These are phyloP conservation scores for Busseola fusca DNA, from an alignment of 2,888 invertebrate species.

Conservation along the genomic window DNA sequence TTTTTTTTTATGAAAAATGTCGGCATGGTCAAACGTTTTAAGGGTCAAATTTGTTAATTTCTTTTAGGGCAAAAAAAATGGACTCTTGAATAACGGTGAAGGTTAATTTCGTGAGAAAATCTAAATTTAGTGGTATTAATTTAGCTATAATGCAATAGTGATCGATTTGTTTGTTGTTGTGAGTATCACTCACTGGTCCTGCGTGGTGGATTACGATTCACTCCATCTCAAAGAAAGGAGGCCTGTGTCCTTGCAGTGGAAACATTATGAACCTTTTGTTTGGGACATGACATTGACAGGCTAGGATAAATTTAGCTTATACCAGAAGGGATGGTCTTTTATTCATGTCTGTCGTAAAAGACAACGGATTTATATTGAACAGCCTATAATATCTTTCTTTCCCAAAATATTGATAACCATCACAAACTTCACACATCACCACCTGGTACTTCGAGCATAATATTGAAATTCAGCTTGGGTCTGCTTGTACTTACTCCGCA, in stretches of 20 bases:
- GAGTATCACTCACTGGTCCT: background rate
- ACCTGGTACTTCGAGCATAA: background rate
- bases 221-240: no score
- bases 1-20: background rate
- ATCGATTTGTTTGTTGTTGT: background rate
- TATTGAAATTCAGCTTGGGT: slow-evolving; percentile 4
- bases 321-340: background rate
- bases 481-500: background rate
- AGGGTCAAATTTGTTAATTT: no score
- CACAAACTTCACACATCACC: background rate
- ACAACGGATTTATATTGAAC: background rate
- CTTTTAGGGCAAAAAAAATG: background rate
- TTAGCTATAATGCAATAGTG: background rate
- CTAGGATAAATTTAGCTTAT: background rate
- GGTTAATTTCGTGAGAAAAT: no score
- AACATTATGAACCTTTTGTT: no score
- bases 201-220: background rate
- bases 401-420: background rate
- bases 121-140: background rate
- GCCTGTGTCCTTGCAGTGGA: background rate
- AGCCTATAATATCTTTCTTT: background rate
- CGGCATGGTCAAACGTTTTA: background rate
- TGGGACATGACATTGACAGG: background rate
- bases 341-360: background rate
- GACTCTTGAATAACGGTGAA: background rate